These are phyloP conservation scores for Rutilus rutilus DNA, from an alignment of 2,113 vertebrate species.

Conservation along the genomic window DNA sequence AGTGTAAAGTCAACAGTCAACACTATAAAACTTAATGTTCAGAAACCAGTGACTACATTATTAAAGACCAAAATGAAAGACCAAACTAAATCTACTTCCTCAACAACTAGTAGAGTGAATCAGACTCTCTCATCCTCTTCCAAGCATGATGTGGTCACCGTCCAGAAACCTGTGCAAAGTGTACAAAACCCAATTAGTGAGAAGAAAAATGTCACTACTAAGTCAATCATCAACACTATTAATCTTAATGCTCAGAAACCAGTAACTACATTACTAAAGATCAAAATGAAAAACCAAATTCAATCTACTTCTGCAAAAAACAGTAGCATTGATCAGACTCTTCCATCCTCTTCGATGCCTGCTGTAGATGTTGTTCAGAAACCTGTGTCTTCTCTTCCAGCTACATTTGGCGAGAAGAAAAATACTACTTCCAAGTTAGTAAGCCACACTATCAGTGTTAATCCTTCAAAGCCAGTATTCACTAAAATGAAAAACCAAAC, in stretches of 20 bases:
- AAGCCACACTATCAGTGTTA: conserved; percentile 41
- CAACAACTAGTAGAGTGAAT: background rate
- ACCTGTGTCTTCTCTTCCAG: background rate
- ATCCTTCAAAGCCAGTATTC: background rate
- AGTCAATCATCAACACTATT: conserved; percentile 53
- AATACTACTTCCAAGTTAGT: conserved; percentile 49
- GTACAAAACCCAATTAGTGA: background rate
- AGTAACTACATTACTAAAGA: conserved; percentile 60
- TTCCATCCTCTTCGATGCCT: background rate
- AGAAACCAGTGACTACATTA: conserved; percentile 5
- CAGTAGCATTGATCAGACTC: background rate
- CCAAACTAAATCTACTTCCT: background rate
- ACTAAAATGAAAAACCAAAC: conserved; percentile 43
- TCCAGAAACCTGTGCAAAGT: background rate
- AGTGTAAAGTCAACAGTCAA: background rate
- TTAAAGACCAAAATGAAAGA: conserved; percentile 17
- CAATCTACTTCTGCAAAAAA: background rate
- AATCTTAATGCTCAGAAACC: conserved; percentile 65
- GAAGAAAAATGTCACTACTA: background rate
- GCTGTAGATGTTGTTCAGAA: background rate
- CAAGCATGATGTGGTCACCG: background rate
- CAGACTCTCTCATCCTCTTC: background rate
- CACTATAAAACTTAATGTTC: background rate
- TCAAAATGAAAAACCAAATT: conserved; percentile 56
- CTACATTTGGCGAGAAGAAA: conserved; percentile 62